Evolutionary conservation across 2,797 vertebrate genomes (phyloP), one percentile per base, ranked within the genome.

Genomic region (Siniperca obscura): DNA sequence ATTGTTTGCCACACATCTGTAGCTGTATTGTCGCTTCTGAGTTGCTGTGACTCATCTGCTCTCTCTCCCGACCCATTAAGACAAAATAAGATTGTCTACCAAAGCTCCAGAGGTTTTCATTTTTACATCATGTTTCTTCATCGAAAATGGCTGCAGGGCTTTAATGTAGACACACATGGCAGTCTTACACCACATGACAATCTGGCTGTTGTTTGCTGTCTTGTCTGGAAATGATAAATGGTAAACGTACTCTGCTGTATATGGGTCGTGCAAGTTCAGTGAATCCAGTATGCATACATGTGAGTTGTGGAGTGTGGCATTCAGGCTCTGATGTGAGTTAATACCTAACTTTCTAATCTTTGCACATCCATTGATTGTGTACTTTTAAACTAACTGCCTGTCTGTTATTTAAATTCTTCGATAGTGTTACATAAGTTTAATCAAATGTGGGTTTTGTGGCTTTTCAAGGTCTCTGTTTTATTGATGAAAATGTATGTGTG

Each of bases 191-290:
- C 60, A 55, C 55, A 36, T 21, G 67, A 69, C 34, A 52, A 56
- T 71, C 55, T 36, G 25, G 11, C 70, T 40, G 79, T 70, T 90
- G 84, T 93, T 90, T 93, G 81, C 90, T 11, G 74, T 83, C 81
- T 84, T 53, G 88, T 90, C 91, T 91, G 89, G 84, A 81, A 81
- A 69, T 68, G 74, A 91, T 88, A 80, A 87, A 87, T 74, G 34
- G 56, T 71, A 81, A 78, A 82, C 12, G 42, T 0, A 11, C 16
- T 59, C 72, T 73, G 25, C 48, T 17, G 46, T 73, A 73, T 50
- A 52, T 40, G 16, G 44, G 68, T 78, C 72, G 34, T 19, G 25
- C 52, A 64, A 65, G 75, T 84, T 77, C 62, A 62, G 5, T 48
- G 17, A 80, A 76, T 78, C 50, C 44, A 40, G 17, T 21, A 66